Conservation (phyloP, 2,888 invertebrate genomes). For the Chelonus formosanus region DNA sequence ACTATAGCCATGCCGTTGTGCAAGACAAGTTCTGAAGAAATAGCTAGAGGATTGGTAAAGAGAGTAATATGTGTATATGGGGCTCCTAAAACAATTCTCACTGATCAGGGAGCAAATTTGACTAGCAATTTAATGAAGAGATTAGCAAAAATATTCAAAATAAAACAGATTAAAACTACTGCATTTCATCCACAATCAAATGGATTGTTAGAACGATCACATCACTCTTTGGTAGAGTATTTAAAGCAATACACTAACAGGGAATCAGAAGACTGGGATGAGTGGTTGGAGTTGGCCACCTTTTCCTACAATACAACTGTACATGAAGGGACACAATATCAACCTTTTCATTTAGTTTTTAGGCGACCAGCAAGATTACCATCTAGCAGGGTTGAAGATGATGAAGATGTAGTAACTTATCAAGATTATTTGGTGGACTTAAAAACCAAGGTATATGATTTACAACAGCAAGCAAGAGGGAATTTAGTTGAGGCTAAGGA, state of each 20-base stretch:
- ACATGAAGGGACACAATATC: slow-evolving; percentile 3
- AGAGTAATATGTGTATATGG: slow-evolving; percentile 17
- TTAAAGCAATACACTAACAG: not conserved
- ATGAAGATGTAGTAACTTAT: slow-evolving; percentile 18
- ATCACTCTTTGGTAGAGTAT: too few species aligned
- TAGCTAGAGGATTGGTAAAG: not conserved
- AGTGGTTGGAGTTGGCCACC: not conserved
- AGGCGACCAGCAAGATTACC: slow-evolving; percentile 24
- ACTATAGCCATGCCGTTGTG: not conserved
- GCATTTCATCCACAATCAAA: too few species aligned
- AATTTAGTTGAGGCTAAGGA: slow-evolving; percentile 30
- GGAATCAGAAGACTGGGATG: slow-evolving; percentile 1
- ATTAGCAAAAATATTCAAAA: too few species aligned
- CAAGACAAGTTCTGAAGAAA: not conserved
- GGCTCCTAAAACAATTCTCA: slow-evolving; percentile 19
- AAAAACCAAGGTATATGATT: slow-evolving; percentile 1
- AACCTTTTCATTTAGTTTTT: not conserved
- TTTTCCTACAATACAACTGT: not conserved
- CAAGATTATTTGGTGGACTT: slow-evolving; percentile 25
- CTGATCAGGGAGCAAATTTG: too few species aligned
- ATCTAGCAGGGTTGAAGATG: not conserved
- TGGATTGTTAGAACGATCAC: too few species aligned
- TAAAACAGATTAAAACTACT: too few species aligned
- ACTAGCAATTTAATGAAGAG: too few species aligned
- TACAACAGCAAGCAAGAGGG: slow-evolving; percentile 20